These are phyloP conservation scores for Trichonephila clavipes DNA, from an alignment of 1,140 invertebrate species.

Conservation along the genomic window DNA sequence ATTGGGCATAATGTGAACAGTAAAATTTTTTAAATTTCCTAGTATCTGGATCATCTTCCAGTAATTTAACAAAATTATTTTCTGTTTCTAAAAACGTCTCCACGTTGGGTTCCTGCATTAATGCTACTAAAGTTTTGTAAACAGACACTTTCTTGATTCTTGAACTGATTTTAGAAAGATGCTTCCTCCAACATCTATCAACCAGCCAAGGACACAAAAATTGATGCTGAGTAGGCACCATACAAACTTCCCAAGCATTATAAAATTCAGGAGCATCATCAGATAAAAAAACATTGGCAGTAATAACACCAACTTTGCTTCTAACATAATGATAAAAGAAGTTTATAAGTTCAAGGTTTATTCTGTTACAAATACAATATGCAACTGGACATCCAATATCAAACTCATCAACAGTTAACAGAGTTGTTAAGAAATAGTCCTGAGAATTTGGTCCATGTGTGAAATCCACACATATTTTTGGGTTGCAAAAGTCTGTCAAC, in stretches of 20 bases:
- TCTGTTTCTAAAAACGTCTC: conserved; percentile 18
- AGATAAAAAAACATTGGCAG: conserved; percentile 41
- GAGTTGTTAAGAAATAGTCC: conserved; percentile 64
- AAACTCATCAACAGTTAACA: conserved; percentile 70
- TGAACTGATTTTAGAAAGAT: not conserved
- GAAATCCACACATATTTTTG: conserved; percentile 69
- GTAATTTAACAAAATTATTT: not conserved
- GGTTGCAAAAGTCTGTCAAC: conserved; percentile 58
- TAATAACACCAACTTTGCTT: conserved; percentile 11
- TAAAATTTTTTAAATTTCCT: conserved; percentile 33
- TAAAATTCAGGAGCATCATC: conserved; percentile 59
- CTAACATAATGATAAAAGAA: conserved; percentile 45
- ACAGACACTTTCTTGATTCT: conserved; percentile 31
- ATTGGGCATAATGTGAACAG: not conserved
- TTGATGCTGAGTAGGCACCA: not conserved
- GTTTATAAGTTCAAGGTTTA: not conserved
- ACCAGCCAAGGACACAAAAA: conserved; percentile 54
- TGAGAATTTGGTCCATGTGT: conserved; percentile 69
- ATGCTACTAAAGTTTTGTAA: conserved; percentile 11
- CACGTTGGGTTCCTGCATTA: not conserved
- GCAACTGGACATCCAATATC: conserved; percentile 45
- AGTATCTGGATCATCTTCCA: conserved; percentile 46
- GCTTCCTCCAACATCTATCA: conserved; percentile 47
- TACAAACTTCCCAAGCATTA: conserved; percentile 51
- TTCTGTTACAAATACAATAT: conserved; percentile 51